Percentiles rank a stretch among this genome's conserved stretches.
Conservation (phyloP, 1,140 invertebrate genomes). For the Drosophila funebris region DNA sequence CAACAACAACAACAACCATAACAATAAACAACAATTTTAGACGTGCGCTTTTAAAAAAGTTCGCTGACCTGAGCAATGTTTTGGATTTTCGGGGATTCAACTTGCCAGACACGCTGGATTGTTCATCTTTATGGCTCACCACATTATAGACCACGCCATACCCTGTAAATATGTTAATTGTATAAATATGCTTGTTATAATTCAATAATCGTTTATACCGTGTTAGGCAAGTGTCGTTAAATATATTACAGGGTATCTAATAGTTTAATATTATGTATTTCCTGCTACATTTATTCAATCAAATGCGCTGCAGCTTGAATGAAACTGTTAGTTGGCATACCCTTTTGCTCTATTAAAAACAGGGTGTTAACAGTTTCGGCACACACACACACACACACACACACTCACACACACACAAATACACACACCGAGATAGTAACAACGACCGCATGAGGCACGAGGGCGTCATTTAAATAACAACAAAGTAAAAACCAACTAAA, state of each 20-base stretch:
- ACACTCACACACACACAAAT: conserved; percentile 62
- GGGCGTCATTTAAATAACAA: conserved; percentile 78
- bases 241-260: too few relatives aligned
- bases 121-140: conserved; percentile 65
- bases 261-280: too few relatives aligned
- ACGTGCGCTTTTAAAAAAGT: conserved; percentile 56
- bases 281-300: too few relatives aligned
- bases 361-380: conserved; percentile 45
- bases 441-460: conserved; percentile 30
- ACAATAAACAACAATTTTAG: conserved; percentile 51
- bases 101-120: conserved; percentile 59
- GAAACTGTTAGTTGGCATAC: background rate
- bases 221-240: too few relatives aligned
- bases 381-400: conserved; percentile 52
- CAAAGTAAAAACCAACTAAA: conserved; percentile 73
- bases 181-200: background rate
- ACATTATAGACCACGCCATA: conserved; percentile 50
- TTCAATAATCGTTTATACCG: too few relatives aligned
- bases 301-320: too few relatives aligned
- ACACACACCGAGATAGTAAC: conserved; percentile 46
- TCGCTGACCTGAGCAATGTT: conserved; percentile 75
- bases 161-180: conserved; percentile 2
- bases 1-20: conserved; percentile 14
- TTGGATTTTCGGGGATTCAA: conserved; percentile 50
- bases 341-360: background rate